Conservation (phyloP, 2,888 invertebrate species). For the Oxytorus armatus region DNA sequence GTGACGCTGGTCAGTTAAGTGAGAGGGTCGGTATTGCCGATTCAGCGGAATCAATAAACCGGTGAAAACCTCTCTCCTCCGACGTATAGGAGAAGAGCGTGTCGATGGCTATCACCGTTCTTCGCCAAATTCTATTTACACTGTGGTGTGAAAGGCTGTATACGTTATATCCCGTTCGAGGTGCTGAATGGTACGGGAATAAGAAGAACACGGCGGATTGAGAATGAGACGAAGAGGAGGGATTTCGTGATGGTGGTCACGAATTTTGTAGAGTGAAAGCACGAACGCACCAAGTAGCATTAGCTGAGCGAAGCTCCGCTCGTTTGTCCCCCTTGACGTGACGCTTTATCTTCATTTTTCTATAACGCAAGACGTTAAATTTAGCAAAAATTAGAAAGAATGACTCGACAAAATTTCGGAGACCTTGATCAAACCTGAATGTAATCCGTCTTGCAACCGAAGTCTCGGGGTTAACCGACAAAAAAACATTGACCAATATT, state of each 20-base stretch:
- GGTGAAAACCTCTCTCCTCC: slow-evolving; percentile 47
- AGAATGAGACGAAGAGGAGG: slow-evolving; percentile 36
- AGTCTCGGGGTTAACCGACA: too few relatives aligned
- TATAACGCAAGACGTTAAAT: background rate
- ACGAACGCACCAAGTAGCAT: slow-evolving; percentile 34
- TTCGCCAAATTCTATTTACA: slow-evolving; percentile 67
- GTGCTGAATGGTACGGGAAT: slow-evolving; percentile 48
- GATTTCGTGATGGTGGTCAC: slow-evolving; percentile 18
- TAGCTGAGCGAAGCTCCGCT: slow-evolving; percentile 60
- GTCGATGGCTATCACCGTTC: slow-evolving; percentile 65
- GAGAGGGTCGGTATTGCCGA: slow-evolving; percentile 55
- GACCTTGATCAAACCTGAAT: too few relatives aligned
- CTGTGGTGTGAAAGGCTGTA: slow-evolving; percentile 41
- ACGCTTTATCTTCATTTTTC: slow-evolving; percentile 30
- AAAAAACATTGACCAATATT: too few relatives aligned
- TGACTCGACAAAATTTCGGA: background rate
- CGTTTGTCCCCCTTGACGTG: slow-evolving; percentile 52
- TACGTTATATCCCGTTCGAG: slow-evolving; percentile 36
- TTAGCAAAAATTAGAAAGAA: background rate
- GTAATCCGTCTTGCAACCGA: too few relatives aligned
- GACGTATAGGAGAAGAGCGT: slow-evolving; percentile 29
- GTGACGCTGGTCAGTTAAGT: slow-evolving; percentile 52
- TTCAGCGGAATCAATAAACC: slow-evolving; percentile 62
- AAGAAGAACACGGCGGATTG: slow-evolving; percentile 45
- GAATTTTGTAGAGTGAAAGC: slow-evolving; percentile 15